Percentiles rank a stretch among this genome's conserved stretches.
phyloP scores from a whole-genome alignment of 2,888 invertebrate genomes.

The Drosophila neutralis region DNA sequence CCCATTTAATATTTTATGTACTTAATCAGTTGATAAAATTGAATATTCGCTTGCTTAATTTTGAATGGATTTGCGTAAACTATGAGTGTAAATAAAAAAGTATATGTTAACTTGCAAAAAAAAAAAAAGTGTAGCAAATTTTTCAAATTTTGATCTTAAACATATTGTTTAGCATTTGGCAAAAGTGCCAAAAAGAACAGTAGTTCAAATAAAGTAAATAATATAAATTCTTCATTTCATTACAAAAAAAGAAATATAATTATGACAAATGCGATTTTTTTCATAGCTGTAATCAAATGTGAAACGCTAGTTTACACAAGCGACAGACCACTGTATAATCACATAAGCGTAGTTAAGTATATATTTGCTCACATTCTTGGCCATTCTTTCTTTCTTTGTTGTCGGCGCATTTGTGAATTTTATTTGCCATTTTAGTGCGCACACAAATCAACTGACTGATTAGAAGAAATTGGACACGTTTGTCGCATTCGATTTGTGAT shows the following conservation, averaged over 20 bases:
- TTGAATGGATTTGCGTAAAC: neutral
- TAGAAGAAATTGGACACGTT: constrained; percentile 56
- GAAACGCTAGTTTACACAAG: neutral
- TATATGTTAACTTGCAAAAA: neutral
- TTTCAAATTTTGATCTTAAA: neutral
- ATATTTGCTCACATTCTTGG: constrained; percentile 42
- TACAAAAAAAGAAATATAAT: neutral
- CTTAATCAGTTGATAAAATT: neutral
- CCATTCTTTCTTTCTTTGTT: constrained; percentile 52
- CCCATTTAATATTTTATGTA: neutral
- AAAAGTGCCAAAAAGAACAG: too few relatives aligned
- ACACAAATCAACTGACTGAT: constrained; percentile 35
- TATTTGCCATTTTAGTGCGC: constrained; percentile 52
- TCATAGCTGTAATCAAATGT: neutral
- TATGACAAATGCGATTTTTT: neutral
- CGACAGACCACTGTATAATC: constrained; percentile 1
- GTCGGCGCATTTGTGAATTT: constrained; percentile 52
- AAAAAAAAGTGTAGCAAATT: too few relatives aligned
- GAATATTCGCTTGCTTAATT: neutral
- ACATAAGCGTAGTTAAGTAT: constrained; percentile 18
- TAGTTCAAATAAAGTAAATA: too few relatives aligned
- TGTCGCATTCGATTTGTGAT: constrained; percentile 35
- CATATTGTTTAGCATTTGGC: too few relatives aligned
- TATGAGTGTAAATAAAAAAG: neutral
- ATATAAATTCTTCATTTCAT: neutral